phyloP scores from a whole-genome alignment of 2,888 invertebrate species.

The Scaptomyza flava region DNA sequence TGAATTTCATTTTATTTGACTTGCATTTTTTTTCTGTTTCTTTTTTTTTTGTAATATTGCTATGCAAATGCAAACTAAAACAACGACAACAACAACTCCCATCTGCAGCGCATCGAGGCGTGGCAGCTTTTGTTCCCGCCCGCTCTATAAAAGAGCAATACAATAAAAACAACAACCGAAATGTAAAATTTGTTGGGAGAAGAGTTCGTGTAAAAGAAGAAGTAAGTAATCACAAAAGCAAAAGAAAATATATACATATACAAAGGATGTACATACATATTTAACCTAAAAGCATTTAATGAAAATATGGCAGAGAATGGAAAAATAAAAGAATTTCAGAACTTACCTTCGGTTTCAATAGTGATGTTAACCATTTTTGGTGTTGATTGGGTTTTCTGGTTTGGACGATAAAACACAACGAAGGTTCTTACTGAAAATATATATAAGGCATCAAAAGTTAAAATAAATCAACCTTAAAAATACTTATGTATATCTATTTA shows the following conservation, averaged over 20 bases:
- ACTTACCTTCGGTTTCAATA: slow-evolving; percentile 62
- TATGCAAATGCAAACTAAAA: slow-evolving; percentile 59
- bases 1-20: slow-evolving; percentile 59
- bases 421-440: slow-evolving; percentile 16
- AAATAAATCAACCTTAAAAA: neutral
- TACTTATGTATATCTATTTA: neutral
- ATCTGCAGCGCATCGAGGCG: slow-evolving; percentile 63
- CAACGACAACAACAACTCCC: slow-evolving; percentile 37
- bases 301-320: neutral
- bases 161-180: slow-evolving; percentile 21
- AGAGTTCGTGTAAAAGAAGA: slow-evolving; percentile 6
- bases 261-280: slow-evolving; percentile 4
- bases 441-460: neutral
- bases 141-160: slow-evolving; percentile 44
- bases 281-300: slow-evolving; percentile 10
- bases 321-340: neutral
- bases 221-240: slow-evolving; percentile 18
- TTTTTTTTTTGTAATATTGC: slow-evolving; percentile 61
- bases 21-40: slow-evolving; percentile 21
- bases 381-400: neutral
- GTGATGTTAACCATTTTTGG: slow-evolving; percentile 66
- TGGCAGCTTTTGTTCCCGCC: slow-evolving; percentile 63
- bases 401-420: slow-evolving; percentile 7
- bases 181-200: slow-evolving; percentile 24
- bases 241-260: neutral